phyloP scores from a whole-genome alignment of 2,888 invertebrate species.

The Trachelus tabidus region DNA sequence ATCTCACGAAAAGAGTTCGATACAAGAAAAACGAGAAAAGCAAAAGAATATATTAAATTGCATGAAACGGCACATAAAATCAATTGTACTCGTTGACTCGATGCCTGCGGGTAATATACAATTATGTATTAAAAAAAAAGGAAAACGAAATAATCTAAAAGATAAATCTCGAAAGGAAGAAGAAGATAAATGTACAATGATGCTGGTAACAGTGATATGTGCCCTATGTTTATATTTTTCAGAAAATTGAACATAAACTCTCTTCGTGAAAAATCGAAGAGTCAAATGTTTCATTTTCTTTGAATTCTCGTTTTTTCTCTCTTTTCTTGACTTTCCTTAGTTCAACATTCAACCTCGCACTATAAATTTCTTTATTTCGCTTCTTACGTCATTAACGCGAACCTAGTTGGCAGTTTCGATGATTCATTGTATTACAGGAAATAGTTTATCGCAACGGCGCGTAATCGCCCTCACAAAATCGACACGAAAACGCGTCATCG shows the following conservation, averaged over 20 bases:
- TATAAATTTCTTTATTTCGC: not conserved
- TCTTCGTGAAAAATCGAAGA: constrained; percentile 21
- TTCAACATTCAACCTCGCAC: not conserved
- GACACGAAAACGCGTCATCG: not conserved
- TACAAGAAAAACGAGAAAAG: not conserved
- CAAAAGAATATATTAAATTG: not conserved
- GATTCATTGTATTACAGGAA: constrained; percentile 37
- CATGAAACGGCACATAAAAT: not conserved
- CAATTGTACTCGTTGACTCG: not conserved
- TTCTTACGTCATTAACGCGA: not conserved
- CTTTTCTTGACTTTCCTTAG: constrained; percentile 1
- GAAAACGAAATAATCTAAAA: not conserved
- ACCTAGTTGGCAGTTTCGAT: constrained; percentile 44
- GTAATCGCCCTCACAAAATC: not conserved
- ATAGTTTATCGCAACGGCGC: constrained; percentile 31
- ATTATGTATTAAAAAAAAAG: not conserved
- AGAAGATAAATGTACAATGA: not conserved
- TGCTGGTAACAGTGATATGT: not conserved
- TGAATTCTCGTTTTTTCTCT: constrained; percentile 17
- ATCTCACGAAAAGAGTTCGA: not conserved
- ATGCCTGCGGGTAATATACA: too few species aligned
- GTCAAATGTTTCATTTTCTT: constrained; percentile 13
- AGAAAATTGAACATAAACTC: not conserved
- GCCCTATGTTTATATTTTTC: not conserved
- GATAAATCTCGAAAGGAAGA: constrained; percentile 17